Conservation (phyloP, 2,797 vertebrate genomes). For the Lepus oiostolus region DNA sequence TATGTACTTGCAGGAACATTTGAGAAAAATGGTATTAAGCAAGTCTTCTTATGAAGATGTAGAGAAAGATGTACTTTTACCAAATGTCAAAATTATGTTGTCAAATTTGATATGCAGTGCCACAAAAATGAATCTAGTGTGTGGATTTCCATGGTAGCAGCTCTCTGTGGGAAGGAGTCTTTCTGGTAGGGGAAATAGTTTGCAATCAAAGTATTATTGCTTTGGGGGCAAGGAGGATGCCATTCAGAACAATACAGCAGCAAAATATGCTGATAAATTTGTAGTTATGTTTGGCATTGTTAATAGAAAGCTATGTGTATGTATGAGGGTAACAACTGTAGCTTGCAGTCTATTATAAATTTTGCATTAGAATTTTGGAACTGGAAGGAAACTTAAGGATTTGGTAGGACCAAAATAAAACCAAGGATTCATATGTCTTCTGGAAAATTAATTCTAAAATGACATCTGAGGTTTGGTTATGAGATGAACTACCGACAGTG, state of each 20-base stretch:
- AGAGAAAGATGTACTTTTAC: slow-evolving; percentile 78
- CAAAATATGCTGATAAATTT: slow-evolving; percentile 55
- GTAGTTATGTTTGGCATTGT: slow-evolving; percentile 9
- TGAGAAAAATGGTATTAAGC: slow-evolving; percentile 42
- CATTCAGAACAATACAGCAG: slow-evolving; percentile 63
- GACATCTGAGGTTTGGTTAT: background rate
- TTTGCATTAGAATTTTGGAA: background rate
- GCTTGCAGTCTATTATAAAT: slow-evolving; percentile 15
- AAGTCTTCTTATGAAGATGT: slow-evolving; percentile 70
- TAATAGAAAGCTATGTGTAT: slow-evolving; percentile 39
- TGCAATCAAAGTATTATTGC: slow-evolving; percentile 82
- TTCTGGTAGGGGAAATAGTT: slow-evolving; percentile 83
- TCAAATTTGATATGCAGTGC: slow-evolving; percentile 78
- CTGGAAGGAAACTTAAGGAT: background rate
- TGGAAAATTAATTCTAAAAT: slow-evolving; percentile 4
- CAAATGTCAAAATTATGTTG: slow-evolving; percentile 81
- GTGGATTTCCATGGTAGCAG: slow-evolving; percentile 79
- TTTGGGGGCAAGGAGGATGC: slow-evolving; percentile 78
- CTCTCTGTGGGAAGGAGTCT: slow-evolving; percentile 77
- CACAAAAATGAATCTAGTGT: slow-evolving; percentile 77
- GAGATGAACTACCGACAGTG: background rate
- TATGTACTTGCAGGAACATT: slow-evolving; percentile 24
- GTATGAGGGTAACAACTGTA: background rate
- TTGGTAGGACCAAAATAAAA: slow-evolving; percentile 43
- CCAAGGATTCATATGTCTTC: slow-evolving; percentile 31